A percentile compares a stretch with the other conserved stretches of the same genome.
Evolutionary conservation across 37 sponge, comb jelly and placozoan genomes (phyloP).

Genomic region (Mnemiopsis leidyi): DNA sequence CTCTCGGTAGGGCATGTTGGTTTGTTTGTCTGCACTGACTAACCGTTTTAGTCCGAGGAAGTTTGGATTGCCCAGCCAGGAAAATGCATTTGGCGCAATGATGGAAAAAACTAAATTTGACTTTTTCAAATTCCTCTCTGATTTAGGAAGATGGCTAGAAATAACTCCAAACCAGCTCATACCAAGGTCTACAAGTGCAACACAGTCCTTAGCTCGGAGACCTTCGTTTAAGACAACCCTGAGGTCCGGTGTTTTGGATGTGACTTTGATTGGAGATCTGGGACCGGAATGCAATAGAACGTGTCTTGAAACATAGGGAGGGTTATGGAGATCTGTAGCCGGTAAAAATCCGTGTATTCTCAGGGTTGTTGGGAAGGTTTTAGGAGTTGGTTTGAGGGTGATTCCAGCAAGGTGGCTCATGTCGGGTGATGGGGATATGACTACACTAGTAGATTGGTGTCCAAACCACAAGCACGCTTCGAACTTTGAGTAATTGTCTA

Average conservation of each 20-base stretch:
- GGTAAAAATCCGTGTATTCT: constrained; percentile 52
- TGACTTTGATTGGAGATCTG: not conserved
- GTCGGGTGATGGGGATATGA: constrained; percentile 2
- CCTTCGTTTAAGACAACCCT: constrained; percentile 22
- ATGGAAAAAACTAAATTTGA: constrained; percentile 24
- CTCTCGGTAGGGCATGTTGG: constrained; percentile 37
- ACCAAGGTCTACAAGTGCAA: constrained; percentile 40
- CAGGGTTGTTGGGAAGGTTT: constrained; percentile 25
- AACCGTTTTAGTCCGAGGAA: constrained; percentile 35
- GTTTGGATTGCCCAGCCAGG: constrained; percentile 50
- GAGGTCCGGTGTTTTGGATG: constrained; percentile 30
- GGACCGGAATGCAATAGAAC: not conserved
- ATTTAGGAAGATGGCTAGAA: constrained; percentile 41
- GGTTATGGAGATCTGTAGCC: constrained; percentile 34
- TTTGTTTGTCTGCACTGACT: constrained; percentile 14
- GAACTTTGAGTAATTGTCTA: constrained; percentile 23
- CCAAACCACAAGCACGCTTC: constrained; percentile 34
- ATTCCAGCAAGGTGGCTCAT: not conserved
- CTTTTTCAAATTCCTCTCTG: constrained; percentile 44
- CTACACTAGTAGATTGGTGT: constrained; percentile 37
- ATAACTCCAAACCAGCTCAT: constrained; percentile 36
- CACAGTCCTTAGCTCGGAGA: constrained; percentile 38
- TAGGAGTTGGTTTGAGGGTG: not conserved
- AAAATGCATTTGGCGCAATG: constrained; percentile 5
- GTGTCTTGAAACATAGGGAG: constrained; percentile 49